These are phyloP conservation scores for Theretra japonica DNA, from an alignment of 2,888 invertebrate species.

Conservation along the genomic window DNA sequence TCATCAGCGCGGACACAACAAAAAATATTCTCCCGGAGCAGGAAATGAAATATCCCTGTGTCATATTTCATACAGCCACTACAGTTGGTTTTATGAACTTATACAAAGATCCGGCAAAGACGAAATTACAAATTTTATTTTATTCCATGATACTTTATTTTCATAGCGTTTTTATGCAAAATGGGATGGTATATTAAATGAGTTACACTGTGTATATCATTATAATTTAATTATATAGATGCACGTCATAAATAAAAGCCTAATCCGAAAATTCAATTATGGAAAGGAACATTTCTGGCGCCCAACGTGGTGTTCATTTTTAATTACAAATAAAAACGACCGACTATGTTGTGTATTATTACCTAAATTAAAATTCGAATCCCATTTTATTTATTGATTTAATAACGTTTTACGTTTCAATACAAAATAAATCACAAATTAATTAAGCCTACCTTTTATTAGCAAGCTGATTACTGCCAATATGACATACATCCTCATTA, in stretches of 20 bases:
- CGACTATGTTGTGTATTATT: too few relatives aligned
- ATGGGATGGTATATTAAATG: too few relatives aligned
- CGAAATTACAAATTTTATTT: neutral
- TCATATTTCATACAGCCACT: neutral
- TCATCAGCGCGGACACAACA: neutral
- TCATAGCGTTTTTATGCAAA: neutral
- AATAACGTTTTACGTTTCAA: neutral
- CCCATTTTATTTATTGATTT: neutral
- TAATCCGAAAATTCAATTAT: neutral
- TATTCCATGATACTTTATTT: neutral
- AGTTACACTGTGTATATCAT: neutral
- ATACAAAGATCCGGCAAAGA: neutral
- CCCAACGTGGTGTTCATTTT: constrained; percentile 27
- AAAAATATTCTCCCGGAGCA: neutral
- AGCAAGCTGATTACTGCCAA: constrained; percentile 71
- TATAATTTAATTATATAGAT: too few relatives aligned
- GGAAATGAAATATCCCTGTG: neutral
- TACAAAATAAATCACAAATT: neutral
- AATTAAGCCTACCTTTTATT: constrained; percentile 66
- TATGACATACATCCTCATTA: constrained; percentile 77
- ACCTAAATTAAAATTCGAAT: too few relatives aligned
- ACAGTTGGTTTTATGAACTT: neutral
- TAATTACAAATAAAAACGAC: too few relatives aligned
- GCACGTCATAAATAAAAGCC: too few relatives aligned
- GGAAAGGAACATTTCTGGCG: constrained; percentile 13